Conservation (phyloP, 92 coral and sea anemone genomes). For the Paragorgia papillata region DNA sequence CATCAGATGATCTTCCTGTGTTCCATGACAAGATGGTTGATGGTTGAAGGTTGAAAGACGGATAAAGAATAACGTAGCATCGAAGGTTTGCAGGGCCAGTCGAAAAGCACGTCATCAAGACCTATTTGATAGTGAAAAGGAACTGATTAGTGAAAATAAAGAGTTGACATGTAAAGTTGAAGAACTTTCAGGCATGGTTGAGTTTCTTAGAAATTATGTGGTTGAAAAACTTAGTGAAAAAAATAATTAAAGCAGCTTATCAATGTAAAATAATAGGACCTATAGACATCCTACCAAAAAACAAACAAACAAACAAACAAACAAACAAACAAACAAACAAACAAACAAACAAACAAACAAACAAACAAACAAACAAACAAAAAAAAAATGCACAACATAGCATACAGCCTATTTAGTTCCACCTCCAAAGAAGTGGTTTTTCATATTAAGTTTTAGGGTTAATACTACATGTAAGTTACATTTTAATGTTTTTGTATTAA, state of each 20-base stretch:
- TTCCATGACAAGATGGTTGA: slow-evolving; percentile 61
- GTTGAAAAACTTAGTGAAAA: slow-evolving; percentile 69
- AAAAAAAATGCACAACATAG: too few species aligned
- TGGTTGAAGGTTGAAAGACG: slow-evolving; percentile 73
- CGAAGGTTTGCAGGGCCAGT: slow-evolving; percentile 77
- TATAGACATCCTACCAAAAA: slow-evolving; percentile 20
- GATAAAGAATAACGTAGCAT: slow-evolving; percentile 87
- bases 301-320: too few species aligned
- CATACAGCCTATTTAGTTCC: too few species aligned
- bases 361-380: too few species aligned
- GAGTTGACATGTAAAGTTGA: slow-evolving; percentile 62
- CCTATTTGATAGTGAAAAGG: slow-evolving; percentile 70
- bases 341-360: too few species aligned
- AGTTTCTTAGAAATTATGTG: slow-evolving; percentile 62
- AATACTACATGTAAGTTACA: too few species aligned
- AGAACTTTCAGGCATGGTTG: slow-evolving; percentile 66
- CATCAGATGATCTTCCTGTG: not conserved
- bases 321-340: too few species aligned
- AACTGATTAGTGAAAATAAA: slow-evolving; percentile 68
- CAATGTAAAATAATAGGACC: not conserved
- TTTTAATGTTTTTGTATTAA: too few species aligned
- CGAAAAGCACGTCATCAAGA: slow-evolving; percentile 74
- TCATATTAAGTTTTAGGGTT: too few species aligned
- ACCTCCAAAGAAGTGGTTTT: too few species aligned
- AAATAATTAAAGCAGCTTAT: not conserved